These are phyloP conservation scores for Drosophila putrida DNA, from an alignment of 2,888 invertebrate genomes.

Conservation along the genomic window DNA sequence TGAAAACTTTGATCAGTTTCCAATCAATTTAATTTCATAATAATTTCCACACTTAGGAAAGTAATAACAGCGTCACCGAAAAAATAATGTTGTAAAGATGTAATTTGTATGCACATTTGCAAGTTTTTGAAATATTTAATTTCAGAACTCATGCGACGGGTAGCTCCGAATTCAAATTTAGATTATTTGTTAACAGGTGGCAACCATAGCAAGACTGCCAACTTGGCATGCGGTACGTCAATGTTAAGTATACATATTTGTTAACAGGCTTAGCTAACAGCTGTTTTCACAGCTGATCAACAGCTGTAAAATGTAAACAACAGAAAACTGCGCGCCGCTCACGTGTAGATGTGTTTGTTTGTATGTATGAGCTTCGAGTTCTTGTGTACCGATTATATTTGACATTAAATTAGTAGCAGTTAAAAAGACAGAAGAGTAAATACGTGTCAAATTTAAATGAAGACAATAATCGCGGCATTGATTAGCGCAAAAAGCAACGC, in stretches of 20 bases:
- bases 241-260: constrained; percentile 30
- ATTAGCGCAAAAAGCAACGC: constrained; percentile 68
- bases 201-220: constrained; percentile 41
- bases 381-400: constrained; percentile 42
- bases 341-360: constrained; percentile 31
- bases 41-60: neutral
- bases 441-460: constrained; percentile 38
- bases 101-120: no score
- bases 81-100: no score
- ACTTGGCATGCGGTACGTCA: constrained; percentile 6
- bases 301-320: constrained; percentile 74
- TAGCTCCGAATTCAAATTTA: constrained; percentile 6
- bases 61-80: no score
- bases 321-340: constrained; percentile 56
- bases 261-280: constrained; percentile 51
- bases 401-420: constrained; percentile 17
- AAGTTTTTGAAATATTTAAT: no score
- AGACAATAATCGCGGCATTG: constrained; percentile 36
- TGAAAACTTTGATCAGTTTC: no score
- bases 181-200: constrained; percentile 21
- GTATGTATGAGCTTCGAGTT: constrained; percentile 28
- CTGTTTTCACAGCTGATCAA: constrained; percentile 55
- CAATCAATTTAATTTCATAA: neutral
- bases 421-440: neutral
- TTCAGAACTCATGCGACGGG: neutral